A percentile compares a stretch with the other conserved stretches of the same genome.
phyloP scores from a whole-genome alignment of 2,888 invertebrate species.

The Harmothoe impar region DNA sequence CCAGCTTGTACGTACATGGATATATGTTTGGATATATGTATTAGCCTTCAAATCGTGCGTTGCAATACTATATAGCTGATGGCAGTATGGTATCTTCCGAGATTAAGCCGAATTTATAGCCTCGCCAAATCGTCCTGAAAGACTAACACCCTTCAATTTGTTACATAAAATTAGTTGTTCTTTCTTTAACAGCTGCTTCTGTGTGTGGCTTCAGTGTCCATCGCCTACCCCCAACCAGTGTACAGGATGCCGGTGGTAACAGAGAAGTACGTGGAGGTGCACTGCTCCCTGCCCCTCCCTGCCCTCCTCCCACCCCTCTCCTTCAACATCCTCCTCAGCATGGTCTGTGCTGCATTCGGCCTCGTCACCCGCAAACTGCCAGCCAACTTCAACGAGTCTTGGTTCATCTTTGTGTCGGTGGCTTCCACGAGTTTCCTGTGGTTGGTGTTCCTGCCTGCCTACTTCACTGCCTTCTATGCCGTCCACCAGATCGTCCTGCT shows the following conservation, averaged over 20 bases:
- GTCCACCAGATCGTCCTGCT: conserved; percentile 67
- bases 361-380: conserved; percentile 68
- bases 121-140: too few species aligned
- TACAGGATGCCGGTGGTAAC: conserved; percentile 66
- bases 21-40: too few species aligned
- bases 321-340: conserved; percentile 66
- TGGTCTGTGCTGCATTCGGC: conserved; percentile 67
- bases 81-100: too few species aligned
- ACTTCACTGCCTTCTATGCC: conserved; percentile 67
- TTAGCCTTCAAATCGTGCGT: too few species aligned
- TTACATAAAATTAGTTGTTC: too few species aligned
- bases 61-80: too few species aligned
- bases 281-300: conserved; percentile 73
- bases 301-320: conserved; percentile 74
- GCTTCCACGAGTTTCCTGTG: conserved; percentile 68
- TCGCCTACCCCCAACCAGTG: background rate
- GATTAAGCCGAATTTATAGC: too few species aligned
- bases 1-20: too few species aligned
- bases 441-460: conserved; percentile 68
- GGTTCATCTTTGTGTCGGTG: conserved; percentile 70
- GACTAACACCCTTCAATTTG: too few species aligned
- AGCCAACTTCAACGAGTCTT: conserved; percentile 70
- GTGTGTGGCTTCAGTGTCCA: background rate
- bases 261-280: conserved; percentile 73
- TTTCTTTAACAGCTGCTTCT: background rate